phyloP scores from a whole-genome alignment of 2,797 vertebrate species.

The Dipus sagitta region DNA sequence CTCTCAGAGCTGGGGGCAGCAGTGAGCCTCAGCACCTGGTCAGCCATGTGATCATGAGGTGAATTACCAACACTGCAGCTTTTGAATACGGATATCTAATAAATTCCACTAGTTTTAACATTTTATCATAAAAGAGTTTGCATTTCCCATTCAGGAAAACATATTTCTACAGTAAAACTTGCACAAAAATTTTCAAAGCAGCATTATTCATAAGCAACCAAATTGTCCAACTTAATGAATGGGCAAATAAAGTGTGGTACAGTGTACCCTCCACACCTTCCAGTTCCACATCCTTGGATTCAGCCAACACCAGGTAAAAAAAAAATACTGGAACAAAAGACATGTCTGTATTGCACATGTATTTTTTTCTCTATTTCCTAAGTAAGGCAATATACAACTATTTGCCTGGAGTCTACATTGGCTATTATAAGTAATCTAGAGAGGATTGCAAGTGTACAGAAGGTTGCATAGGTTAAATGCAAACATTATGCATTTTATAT shows the following conservation, averaged over 20 bases:
- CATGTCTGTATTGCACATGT: too few relatives aligned
- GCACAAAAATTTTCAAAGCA: background rate
- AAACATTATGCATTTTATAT: background rate
- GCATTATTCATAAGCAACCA: too few relatives aligned
- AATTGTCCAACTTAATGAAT: background rate
- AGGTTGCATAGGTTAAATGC: background rate
- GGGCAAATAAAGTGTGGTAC: background rate
- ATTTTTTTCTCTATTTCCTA: too few relatives aligned
- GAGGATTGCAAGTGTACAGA: background rate
- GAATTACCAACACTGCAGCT: too few relatives aligned
- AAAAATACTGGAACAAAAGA: too few relatives aligned
- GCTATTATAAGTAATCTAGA: background rate
- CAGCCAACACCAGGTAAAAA: background rate
- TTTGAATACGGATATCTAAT: too few relatives aligned
- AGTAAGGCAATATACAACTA: background rate
- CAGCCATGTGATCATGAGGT: fast-evolving
- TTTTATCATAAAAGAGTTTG: background rate
- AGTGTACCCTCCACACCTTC: background rate
- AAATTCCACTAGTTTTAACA: background rate
- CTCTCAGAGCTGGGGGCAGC: background rate
- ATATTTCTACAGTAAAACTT: too few relatives aligned
- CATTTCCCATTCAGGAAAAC: too few relatives aligned
- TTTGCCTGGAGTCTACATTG: background rate
- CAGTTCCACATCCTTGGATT: background rate
- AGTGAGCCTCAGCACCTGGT: background rate